phyloP scores from a whole-genome alignment of 2,113 vertebrate species.

The Scophthalmus maximus region DNA sequence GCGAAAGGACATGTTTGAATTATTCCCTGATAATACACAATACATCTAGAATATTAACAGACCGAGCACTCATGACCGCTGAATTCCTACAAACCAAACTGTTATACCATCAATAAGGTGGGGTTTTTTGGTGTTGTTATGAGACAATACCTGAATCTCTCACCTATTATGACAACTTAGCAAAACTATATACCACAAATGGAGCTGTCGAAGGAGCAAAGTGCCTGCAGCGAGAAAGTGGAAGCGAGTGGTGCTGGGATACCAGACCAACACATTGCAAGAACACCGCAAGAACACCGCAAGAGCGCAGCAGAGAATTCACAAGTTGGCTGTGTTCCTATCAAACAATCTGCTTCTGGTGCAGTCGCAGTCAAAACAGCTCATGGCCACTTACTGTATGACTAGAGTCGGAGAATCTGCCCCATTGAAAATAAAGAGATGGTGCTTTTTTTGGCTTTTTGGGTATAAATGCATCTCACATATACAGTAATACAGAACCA shows the following conservation, averaged over 20 bases:
- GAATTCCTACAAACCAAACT: constrained; percentile 33
- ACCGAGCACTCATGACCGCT: constrained; percentile 4
- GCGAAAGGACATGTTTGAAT: constrained; percentile 35
- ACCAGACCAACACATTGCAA: constrained; percentile 44
- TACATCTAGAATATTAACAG: constrained; percentile 35
- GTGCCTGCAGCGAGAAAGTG: constrained; percentile 42
- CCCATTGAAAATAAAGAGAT: too few species aligned
- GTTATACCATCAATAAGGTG: constrained; percentile 11
- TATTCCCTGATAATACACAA: constrained; percentile 27
- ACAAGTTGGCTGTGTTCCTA: constrained; percentile 59
- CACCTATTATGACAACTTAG: constrained; percentile 6
- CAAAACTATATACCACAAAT: constrained; percentile 2
- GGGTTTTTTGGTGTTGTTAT: not conserved
- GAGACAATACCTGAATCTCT: constrained; percentile 22
- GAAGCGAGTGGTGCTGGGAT: constrained; percentile 39
- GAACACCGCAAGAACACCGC: constrained; percentile 39
- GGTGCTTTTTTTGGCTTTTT: too few species aligned
- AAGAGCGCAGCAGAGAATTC: constrained; percentile 54
- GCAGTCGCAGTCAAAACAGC: constrained; percentile 42
- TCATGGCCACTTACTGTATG: not conserved
- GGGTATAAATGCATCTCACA: too few species aligned
- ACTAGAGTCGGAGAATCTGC: not conserved
- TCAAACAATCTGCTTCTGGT: constrained; percentile 49
- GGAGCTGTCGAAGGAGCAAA: constrained; percentile 1
- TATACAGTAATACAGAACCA: too few species aligned